Evolutionary conservation across 2,888 invertebrate species (phyloP).

Genomic region (Monopis laevigella): DNA sequence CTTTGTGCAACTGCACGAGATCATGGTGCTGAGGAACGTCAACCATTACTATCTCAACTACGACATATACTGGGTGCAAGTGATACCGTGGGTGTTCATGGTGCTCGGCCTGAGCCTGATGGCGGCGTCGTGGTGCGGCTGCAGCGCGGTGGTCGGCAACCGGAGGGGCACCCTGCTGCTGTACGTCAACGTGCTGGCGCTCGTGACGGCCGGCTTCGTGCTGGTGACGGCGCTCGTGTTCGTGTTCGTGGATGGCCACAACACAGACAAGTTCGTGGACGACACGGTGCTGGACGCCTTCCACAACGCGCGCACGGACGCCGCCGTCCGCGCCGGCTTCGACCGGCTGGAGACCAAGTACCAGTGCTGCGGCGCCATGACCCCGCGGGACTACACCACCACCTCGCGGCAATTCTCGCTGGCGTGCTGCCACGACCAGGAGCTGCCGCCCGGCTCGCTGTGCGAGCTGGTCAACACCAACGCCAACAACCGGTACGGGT

Average conservation of each 20-base stretch:
- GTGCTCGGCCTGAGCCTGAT: conserved; percentile 39
- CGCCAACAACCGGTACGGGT: conserved; percentile 48
- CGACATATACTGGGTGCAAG: conserved; percentile 55
- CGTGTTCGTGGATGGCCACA: conserved; percentile 39
- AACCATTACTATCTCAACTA: conserved; percentile 54
- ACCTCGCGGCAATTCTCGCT: conserved; percentile 45
- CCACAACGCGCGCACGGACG: conserved; percentile 37
- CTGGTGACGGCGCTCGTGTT: conserved; percentile 36
- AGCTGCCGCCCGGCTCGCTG: background rate
- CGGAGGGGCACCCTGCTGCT: conserved; percentile 31
- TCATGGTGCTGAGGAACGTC: conserved; percentile 39
- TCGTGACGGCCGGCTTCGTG: conserved; percentile 32
- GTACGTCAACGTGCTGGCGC: conserved; percentile 32
- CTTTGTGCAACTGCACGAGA: conserved; percentile 38
- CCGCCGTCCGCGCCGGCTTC: conserved; percentile 31
- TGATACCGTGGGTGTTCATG: conserved; percentile 52
- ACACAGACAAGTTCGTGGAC: conserved; percentile 43
- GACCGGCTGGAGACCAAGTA: conserved; percentile 41
- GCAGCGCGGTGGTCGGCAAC: conserved; percentile 34
- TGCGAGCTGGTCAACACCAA: conserved; percentile 26
- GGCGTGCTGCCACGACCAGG: conserved; percentile 42
- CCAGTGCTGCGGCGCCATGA: conserved; percentile 52
- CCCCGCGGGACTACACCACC: conserved; percentile 49
- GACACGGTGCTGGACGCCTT: conserved; percentile 54
- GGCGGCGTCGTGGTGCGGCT: conserved; percentile 40